Evolutionary conservation across 2,113 vertebrate species (phyloP).

Genomic region (Rhineura floridana): DNA sequence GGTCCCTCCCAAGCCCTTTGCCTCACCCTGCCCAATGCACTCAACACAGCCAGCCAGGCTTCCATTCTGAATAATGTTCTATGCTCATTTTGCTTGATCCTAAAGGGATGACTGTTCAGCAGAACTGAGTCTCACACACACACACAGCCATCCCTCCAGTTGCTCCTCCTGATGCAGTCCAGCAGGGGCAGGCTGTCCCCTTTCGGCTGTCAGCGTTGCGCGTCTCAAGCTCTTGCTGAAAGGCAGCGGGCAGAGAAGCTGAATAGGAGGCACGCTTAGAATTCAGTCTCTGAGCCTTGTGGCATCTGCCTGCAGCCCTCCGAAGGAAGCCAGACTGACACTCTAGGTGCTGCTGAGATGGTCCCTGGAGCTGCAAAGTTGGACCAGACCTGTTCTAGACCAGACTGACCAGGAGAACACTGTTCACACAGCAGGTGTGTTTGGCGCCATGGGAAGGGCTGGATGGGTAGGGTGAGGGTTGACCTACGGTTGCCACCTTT

Average conservation of each 20-base stretch:
- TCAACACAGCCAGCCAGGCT: not conserved
- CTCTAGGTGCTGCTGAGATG: not conserved
- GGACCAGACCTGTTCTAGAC: too few species aligned
- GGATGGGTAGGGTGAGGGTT: not conserved
- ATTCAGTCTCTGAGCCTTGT: not conserved
- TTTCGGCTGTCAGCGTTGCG: too few species aligned
- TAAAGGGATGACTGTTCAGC: not conserved
- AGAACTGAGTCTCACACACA: not conserved
- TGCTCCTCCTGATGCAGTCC: not conserved
- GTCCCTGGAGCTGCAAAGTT: not conserved
- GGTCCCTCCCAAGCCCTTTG: not conserved
- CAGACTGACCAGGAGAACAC: not conserved
- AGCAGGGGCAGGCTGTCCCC: not conserved
- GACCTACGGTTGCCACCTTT: not conserved
- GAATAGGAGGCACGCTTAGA: not conserved
- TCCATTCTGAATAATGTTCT: not conserved
- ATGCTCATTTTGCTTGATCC: not conserved
- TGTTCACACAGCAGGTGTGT: constrained; percentile 8
- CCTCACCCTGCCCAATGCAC: not conserved
- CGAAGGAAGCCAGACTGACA: not conserved
- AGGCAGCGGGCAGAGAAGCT: not conserved
- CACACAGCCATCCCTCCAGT: not conserved
- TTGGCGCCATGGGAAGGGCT: not conserved
- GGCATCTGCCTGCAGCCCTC: too few species aligned
- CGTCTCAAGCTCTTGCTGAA: not conserved